Evolutionary conservation across 2,888 invertebrate species (phyloP).

Genomic region (Drosophila nr. perissopoda): DNA sequence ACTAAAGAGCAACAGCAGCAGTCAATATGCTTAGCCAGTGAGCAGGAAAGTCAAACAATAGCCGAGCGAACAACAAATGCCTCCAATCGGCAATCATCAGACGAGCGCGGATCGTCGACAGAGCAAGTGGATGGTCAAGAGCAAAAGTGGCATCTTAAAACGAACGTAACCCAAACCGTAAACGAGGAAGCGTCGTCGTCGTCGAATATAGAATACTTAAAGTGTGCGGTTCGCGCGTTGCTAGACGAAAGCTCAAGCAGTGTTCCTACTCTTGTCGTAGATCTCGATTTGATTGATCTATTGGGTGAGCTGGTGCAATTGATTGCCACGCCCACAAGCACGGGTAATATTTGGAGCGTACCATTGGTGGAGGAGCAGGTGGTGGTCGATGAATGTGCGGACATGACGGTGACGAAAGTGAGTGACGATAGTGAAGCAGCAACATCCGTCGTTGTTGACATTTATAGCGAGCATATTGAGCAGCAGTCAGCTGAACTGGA

Average conservation of each 20-base stretch:
- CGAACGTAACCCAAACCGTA: constrained; percentile 46
- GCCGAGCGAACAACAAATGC: constrained; percentile 35
- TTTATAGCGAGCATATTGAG: constrained; percentile 59
- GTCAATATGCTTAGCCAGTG: constrained; percentile 71
- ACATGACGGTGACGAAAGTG: constrained; percentile 76
- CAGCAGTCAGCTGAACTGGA: constrained; percentile 60
- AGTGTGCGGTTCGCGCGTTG: constrained; percentile 58
- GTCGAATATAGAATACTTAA: constrained; percentile 68
- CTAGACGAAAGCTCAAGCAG: constrained; percentile 36
- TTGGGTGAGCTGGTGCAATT: constrained; percentile 61
- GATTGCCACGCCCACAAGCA: constrained; percentile 50
- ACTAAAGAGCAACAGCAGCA: constrained; percentile 60
- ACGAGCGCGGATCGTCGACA: constrained; percentile 82
- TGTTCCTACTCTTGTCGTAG: constrained; percentile 30
- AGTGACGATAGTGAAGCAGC: constrained; percentile 65
- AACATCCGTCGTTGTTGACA: constrained; percentile 56
- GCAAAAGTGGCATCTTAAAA: constrained; percentile 34
- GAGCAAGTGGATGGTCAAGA: constrained; percentile 74
- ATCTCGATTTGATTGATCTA: constrained; percentile 61
- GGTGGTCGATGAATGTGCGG: constrained; percentile 50
- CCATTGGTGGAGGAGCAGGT: constrained; percentile 32
- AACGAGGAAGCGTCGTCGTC: constrained; percentile 26
- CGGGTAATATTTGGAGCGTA: constrained; percentile 68
- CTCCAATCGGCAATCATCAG: constrained; percentile 68
- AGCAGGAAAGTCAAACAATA: constrained; percentile 58